Evolutionary conservation across 2,797 vertebrate genomes (phyloP).

Genomic region (Harpagifer antarcticus): DNA sequence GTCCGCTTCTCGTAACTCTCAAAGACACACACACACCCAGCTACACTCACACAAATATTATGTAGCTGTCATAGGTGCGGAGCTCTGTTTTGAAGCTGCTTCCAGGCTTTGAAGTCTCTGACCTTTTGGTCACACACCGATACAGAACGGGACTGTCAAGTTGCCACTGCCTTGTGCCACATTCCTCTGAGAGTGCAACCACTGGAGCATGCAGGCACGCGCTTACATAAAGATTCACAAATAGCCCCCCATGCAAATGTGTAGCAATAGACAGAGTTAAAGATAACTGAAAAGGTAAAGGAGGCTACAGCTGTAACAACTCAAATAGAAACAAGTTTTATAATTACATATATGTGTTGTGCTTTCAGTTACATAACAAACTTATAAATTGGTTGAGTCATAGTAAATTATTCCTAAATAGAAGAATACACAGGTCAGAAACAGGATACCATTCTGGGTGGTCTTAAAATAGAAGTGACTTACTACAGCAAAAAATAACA

Average conservation of each 20-base stretch:
- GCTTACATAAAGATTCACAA: neutral
- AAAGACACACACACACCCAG: conserved; percentile 17
- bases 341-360: neutral
- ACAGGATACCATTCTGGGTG: conserved; percentile 10
- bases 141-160: conserved; percentile 79
- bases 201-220: neutral
- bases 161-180: conserved; percentile 70
- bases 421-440: conserved; percentile 1
- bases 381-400: neutral
- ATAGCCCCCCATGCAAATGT: neutral
- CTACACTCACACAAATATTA: conserved; percentile 47
- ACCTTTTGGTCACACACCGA: conserved; percentile 78
- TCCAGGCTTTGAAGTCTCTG: conserved; percentile 78
- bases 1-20: conserved; percentile 23
- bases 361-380: conserved; percentile 6
- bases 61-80: conserved; percentile 63
- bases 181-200: conserved; percentile 61
- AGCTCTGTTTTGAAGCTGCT: conserved; percentile 70
- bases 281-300: conserved; percentile 2
- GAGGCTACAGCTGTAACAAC: neutral
- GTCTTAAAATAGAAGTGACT: conserved; percentile 1
- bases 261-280: neutral
- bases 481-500: neutral
- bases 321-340: neutral
- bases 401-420: conserved; percentile 2